Evolutionary conservation across 2,797 vertebrate genomes (phyloP).

Genomic region (Chrysolophus pictus): DNA sequence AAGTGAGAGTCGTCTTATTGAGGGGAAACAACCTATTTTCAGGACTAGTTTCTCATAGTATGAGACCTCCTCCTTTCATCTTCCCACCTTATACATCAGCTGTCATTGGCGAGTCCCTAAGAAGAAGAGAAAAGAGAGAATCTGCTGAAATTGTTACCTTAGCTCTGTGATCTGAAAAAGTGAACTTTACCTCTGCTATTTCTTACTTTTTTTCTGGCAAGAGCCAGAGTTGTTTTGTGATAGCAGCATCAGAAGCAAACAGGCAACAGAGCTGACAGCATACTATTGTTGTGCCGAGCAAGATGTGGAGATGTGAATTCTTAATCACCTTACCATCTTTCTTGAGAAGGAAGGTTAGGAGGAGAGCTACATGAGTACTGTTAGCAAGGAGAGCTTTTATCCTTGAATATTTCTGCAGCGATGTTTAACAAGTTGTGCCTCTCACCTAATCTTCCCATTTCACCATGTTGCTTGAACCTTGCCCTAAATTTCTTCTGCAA

Average conservation of each 20-base stretch:
- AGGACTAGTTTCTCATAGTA: not conserved
- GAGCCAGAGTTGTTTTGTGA: not conserved
- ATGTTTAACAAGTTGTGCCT: not conserved
- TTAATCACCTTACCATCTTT: not conserved
- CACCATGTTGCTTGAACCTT: not conserved
- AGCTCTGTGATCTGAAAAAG: not conserved
- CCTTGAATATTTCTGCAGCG: not conserved
- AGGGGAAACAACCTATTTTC: not conserved
- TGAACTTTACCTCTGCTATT: not conserved
- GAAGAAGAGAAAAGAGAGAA: not conserved
- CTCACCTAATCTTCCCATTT: not conserved
- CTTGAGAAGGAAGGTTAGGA: not conserved
- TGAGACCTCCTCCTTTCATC: not conserved
- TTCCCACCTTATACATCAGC: not conserved
- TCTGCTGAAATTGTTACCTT: not conserved
- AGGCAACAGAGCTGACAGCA: not conserved
- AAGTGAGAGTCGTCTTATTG: not conserved
- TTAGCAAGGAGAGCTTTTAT: not conserved
- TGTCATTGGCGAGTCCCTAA: not conserved
- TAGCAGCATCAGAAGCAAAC: slow-evolving; percentile 7
- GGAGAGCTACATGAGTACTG: not conserved
- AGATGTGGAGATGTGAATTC: not conserved
- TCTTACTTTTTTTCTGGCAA: not conserved
- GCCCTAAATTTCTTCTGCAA: not conserved
- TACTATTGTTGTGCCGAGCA: not conserved